A percentile compares a stretch with the other conserved stretches of the same genome.
Evolutionary conservation across 2,888 invertebrate genomes (phyloP).

Genomic region (Parnassius orleans): DNA sequence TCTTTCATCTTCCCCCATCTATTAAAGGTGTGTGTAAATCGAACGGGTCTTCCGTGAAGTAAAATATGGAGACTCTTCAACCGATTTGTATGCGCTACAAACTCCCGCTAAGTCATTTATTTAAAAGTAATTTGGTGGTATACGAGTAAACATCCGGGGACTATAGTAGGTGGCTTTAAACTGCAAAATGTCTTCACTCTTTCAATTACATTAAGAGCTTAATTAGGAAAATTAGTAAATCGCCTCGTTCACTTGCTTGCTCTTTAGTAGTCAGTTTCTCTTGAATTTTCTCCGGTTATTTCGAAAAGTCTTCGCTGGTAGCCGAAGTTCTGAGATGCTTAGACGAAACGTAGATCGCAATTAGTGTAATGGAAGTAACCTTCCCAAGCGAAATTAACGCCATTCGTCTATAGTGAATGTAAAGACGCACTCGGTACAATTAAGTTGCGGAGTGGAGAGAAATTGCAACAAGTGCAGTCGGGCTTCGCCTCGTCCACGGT

Average conservation of each 20-base stretch:
- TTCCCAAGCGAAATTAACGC: slow-evolving; percentile 67
- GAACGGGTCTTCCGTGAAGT: slow-evolving; percentile 60
- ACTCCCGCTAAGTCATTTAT: slow-evolving; percentile 71
- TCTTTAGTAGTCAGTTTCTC: slow-evolving; percentile 67
- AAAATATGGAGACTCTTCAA: slow-evolving; percentile 68
- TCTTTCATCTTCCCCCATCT: slow-evolving; percentile 38
- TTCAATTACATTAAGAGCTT: slow-evolving; percentile 79
- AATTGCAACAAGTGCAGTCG: slow-evolving; percentile 77
- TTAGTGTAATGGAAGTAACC: slow-evolving; percentile 78
- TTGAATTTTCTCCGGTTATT: slow-evolving; percentile 69
- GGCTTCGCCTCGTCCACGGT: slow-evolving; percentile 62
- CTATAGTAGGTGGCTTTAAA: slow-evolving; percentile 49
- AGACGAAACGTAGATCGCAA: slow-evolving; percentile 77
- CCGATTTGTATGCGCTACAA: slow-evolving; percentile 73
- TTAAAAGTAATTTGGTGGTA: slow-evolving; percentile 72
- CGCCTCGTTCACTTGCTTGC: slow-evolving; percentile 67
- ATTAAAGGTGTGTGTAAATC: slow-evolving; percentile 68
- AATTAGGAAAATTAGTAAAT: slow-evolving; percentile 77
- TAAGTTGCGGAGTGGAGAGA: slow-evolving; percentile 67
- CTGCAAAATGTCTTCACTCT: slow-evolving; percentile 69
- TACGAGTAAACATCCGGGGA: slow-evolving; percentile 43
- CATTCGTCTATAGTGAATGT: slow-evolving; percentile 67
- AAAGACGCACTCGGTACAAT: slow-evolving; percentile 68
- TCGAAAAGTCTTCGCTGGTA: slow-evolving; percentile 59
- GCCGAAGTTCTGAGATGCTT: slow-evolving; percentile 71